Evolutionary conservation across 1,140 invertebrate genomes (phyloP).

Genomic region (Xylocopa sonorina): DNA sequence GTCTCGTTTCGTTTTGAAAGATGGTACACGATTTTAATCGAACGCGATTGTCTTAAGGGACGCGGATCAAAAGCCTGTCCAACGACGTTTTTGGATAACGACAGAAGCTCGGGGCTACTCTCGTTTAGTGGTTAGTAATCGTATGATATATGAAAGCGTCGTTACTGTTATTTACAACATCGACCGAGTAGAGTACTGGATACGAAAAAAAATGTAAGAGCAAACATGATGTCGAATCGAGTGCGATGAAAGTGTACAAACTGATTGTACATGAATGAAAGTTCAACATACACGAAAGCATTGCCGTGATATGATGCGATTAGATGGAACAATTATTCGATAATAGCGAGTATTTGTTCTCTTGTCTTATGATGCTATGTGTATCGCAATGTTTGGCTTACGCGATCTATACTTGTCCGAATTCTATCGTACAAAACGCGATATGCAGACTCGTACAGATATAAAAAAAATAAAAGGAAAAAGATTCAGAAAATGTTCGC

Average conservation of each 20-base stretch:
- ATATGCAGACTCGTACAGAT: neutral
- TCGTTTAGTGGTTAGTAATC: slow-evolving; percentile 62
- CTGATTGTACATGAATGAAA: slow-evolving; percentile 23
- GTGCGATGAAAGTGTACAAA: slow-evolving; percentile 3
- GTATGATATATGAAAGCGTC: slow-evolving; percentile 68
- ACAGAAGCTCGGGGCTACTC: slow-evolving; percentile 43
- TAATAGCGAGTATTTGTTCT: neutral
- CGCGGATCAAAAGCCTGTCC: neutral
- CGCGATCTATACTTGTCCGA: slow-evolving; percentile 5
- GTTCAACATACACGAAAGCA: slow-evolving; percentile 14
- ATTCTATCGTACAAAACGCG: slow-evolving; percentile 2
- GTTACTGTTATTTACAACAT: slow-evolving; percentile 63
- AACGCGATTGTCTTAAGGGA: neutral
- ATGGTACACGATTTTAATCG: neutral
- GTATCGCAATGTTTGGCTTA: neutral
- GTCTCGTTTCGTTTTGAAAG: neutral
- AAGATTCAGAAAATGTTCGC: neutral
- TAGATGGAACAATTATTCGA: slow-evolving; percentile 26
- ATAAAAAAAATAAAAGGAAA: neutral
- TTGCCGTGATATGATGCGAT: slow-evolving; percentile 38
- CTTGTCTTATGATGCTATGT: neutral
- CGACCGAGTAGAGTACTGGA: slow-evolving; percentile 76
- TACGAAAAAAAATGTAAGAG: slow-evolving; percentile 58
- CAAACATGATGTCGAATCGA: slow-evolving; percentile 29
- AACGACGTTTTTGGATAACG: neutral